Evolutionary conservation across 1,140 invertebrate genomes (phyloP).

Genomic region (Saxidomus purpurata): DNA sequence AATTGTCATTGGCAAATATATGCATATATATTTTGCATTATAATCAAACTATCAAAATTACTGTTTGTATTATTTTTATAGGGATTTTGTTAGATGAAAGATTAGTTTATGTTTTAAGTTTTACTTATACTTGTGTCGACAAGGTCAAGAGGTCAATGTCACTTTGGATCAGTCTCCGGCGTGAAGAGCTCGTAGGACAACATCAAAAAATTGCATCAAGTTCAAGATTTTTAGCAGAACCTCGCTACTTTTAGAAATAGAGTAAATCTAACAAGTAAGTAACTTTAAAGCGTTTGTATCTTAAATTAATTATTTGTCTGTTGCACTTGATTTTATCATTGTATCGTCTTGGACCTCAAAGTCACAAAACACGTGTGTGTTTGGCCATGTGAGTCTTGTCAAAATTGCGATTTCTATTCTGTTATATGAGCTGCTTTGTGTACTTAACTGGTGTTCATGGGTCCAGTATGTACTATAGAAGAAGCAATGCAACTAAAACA

Average conservation of each 20-base stretch:
- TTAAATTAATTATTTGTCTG: no score
- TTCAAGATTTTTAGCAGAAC: no score
- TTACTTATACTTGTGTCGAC: constrained; percentile 37
- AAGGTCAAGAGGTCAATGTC: constrained; percentile 61
- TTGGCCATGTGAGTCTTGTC: neutral
- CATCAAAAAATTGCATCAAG: neutral
- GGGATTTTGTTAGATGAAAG: neutral
- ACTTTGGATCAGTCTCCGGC: constrained; percentile 15
- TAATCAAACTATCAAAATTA: neutral
- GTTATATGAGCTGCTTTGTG: no score
- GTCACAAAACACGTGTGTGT: constrained; percentile 42
- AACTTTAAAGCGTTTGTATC: neutral
- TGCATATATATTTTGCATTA: neutral
- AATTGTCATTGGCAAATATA: neutral
- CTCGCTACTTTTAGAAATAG: neutral
- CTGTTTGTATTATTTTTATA: neutral
- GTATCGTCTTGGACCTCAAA: neutral
- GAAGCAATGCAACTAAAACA: no score
- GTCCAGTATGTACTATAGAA: no score
- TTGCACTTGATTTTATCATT: no score
- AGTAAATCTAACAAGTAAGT: neutral
- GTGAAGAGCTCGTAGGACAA: constrained; percentile 43
- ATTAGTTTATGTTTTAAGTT: neutral
- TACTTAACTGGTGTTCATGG: no score
- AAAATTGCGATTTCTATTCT: no score